Conservation (phyloP, 1,140 invertebrate species). For the Zaprionus inermis region DNA sequence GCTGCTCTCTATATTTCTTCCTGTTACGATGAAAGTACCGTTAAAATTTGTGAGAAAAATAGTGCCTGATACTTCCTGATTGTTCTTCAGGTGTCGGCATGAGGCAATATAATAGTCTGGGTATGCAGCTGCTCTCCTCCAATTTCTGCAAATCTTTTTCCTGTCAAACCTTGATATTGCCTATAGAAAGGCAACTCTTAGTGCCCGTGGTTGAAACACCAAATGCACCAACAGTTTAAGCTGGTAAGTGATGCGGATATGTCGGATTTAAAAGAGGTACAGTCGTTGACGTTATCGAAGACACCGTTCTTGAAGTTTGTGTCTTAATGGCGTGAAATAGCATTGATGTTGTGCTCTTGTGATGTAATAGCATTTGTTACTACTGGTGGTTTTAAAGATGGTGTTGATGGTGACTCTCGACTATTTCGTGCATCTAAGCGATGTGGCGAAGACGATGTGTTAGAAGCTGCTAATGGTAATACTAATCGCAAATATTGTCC, state of each 20-base stretch:
- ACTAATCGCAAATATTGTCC: slow-evolving; percentile 87
- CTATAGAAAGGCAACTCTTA: too few species aligned
- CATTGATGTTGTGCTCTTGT: slow-evolving; percentile 34
- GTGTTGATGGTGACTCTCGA: slow-evolving; percentile 85
- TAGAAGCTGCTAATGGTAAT: slow-evolving; percentile 86
- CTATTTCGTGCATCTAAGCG: slow-evolving; percentile 86
- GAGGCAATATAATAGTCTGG: too few species aligned
- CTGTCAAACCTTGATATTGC: too few species aligned
- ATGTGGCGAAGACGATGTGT: slow-evolving; percentile 85
- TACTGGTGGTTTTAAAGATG: slow-evolving; percentile 82
- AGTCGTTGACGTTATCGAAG: slow-evolving; percentile 42
- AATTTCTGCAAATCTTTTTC: too few species aligned
- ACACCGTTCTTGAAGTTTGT: slow-evolving; percentile 32
- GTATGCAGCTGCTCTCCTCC: too few species aligned
- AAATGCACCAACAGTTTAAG: slow-evolving; percentile 39
- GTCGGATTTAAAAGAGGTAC: slow-evolving; percentile 38
- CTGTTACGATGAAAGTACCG: too few species aligned
- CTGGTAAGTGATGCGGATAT: slow-evolving; percentile 54
- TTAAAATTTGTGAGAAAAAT: too few species aligned
- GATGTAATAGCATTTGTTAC: slow-evolving; percentile 65
- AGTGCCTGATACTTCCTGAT: too few species aligned
- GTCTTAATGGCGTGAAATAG: slow-evolving; percentile 61
- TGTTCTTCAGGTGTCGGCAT: too few species aligned
- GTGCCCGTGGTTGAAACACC: slow-evolving; percentile 27
- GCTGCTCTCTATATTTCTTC: too few species aligned